A percentile compares a stretch with the other conserved stretches of the same genome.
Evolutionary conservation across 2,797 vertebrate genomes (phyloP).

Genomic region (Cossypha caffra): DNA sequence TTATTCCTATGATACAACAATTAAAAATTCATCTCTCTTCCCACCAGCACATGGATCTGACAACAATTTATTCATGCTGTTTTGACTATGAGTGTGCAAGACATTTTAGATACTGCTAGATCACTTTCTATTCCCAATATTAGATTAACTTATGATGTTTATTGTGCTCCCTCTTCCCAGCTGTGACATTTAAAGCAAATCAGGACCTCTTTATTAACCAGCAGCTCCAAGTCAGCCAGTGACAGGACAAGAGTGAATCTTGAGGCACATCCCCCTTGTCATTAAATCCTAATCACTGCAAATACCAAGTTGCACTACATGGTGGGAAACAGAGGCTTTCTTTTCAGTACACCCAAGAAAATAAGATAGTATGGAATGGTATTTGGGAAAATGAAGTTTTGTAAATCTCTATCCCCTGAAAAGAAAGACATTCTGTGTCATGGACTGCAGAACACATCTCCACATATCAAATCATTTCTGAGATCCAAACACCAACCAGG

Average conservation of each 20-base stretch:
- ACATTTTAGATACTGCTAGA: not conserved
- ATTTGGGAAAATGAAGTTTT: not conserved
- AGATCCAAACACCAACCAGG: not conserved
- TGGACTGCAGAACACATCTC: not conserved
- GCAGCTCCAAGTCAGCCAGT: not conserved
- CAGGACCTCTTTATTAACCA: not conserved
- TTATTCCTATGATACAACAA: not conserved
- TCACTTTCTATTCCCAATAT: not conserved
- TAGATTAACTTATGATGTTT: not conserved
- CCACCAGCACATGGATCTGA: not conserved
- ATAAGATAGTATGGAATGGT: not conserved
- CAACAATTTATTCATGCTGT: not conserved
- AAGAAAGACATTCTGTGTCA: accelerated
- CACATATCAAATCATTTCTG: not conserved
- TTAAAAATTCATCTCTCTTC: not conserved
- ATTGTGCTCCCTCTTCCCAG: not conserved
- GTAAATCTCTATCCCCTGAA: not conserved
- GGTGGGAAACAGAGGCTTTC: not conserved
- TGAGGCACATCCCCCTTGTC: not conserved
- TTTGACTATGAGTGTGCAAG: not conserved
- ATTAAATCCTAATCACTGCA: not conserved
- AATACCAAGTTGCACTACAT: not conserved
- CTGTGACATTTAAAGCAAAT: not conserved
- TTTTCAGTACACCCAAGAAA: not conserved
- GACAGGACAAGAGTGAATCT: not conserved